A percentile compares a stretch with the other conserved stretches of the same genome.
Evolutionary conservation across 2,113 vertebrate species (phyloP).

Genomic region (Lontra canadensis): DNA sequence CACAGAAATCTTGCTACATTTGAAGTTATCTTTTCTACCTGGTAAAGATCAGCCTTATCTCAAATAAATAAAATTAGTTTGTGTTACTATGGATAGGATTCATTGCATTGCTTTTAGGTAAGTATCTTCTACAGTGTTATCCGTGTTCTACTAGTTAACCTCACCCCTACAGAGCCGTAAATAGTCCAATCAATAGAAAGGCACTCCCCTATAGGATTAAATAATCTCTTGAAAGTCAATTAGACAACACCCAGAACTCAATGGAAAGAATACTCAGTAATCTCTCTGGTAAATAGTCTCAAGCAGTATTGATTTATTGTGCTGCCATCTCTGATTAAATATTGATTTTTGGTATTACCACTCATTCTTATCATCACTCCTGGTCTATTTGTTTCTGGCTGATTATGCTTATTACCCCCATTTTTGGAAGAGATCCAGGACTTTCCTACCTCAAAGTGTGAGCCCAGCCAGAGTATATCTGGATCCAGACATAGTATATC

Average conservation of each 20-base stretch:
- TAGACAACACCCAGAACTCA: neutral
- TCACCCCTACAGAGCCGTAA: neutral
- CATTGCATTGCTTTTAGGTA: neutral
- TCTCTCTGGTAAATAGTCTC: neutral
- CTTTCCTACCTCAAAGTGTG: neutral
- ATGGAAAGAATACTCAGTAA: neutral
- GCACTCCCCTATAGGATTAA: neutral
- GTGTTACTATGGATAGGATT: neutral
- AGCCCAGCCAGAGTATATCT: neutral
- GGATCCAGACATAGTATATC: neutral
- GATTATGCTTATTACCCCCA: neutral
- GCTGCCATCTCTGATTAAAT: neutral
- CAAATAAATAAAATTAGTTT: neutral
- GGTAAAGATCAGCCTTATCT: neutral
- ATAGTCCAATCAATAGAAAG: neutral
- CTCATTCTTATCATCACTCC: neutral
- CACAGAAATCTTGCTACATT: neutral
- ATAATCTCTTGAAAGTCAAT: neutral
- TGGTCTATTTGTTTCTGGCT: neutral
- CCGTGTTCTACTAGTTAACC: neutral
- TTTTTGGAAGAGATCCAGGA: neutral
- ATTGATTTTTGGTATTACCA: neutral
- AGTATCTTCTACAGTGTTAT: neutral
- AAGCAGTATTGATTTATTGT: neutral
- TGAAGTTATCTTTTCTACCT: neutral